Conservation (phyloP, 2,113 vertebrate species). For the Delphinus delphis region DNA sequence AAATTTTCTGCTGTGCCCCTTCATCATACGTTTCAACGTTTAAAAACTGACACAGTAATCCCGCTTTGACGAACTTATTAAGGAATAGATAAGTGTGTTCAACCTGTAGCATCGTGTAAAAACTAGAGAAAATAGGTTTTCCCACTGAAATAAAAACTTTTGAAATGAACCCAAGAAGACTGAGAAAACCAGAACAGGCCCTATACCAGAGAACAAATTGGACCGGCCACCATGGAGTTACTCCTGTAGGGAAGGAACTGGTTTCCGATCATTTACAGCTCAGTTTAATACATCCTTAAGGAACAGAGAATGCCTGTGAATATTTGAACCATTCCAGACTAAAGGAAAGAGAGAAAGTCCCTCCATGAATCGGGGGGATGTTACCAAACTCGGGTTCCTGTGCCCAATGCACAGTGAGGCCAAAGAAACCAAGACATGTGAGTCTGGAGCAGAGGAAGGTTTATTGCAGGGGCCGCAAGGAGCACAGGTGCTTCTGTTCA, state of each 20-base stretch:
- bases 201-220: background rate
- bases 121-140: background rate
- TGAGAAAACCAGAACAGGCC: background rate
- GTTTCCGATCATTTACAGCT: background rate
- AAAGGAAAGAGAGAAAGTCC: background rate
- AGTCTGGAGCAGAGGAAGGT: no score
- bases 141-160: background rate
- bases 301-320: background rate
- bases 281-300: background rate
- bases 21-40: background rate
- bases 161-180: background rate
- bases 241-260: no score
- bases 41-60: background rate
- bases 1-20: background rate
- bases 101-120: background rate
- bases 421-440: no score
- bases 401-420: no score
- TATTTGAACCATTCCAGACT: background rate
- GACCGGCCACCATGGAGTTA: background rate
- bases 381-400: no score
- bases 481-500: no score
- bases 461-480: no score
- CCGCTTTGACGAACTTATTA: background rate
- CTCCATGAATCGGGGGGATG: accelerated
- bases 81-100: background rate